Conservation (phyloP, 2,888 invertebrate species). For the Stenichneumon culpator region DNA sequence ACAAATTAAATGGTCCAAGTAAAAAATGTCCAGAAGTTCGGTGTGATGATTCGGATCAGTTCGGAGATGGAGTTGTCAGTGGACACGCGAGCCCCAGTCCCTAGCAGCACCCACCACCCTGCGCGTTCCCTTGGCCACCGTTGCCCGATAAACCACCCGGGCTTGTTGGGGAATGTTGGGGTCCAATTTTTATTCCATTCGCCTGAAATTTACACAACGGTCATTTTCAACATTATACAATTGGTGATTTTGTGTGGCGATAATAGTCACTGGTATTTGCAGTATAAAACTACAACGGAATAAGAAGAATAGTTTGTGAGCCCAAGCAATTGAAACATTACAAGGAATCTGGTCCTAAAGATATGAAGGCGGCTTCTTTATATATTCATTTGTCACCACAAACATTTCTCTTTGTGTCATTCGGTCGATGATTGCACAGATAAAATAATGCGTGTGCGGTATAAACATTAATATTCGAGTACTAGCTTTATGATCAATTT, state of each 20-base stretch:
- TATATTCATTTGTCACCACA: no score
- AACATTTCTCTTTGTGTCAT: no score
- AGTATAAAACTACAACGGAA: neutral
- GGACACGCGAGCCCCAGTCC: slow-evolving; percentile 83
- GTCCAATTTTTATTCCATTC: slow-evolving; percentile 99
- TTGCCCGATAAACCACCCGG: slow-evolving; percentile 91
- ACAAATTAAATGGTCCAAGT: slow-evolving; percentile 47
- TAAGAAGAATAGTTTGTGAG: neutral
- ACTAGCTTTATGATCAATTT: no score
- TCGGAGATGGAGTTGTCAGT: slow-evolving; percentile 81
- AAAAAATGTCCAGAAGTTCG: slow-evolving; percentile 64
- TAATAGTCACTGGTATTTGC: slow-evolving; percentile 22
- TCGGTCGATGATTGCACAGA: no score
- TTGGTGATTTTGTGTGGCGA: neutral
- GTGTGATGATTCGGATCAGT: slow-evolving; percentile 80
- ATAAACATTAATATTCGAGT: no score
- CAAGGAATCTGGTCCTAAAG: neutral
- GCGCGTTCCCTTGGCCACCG: slow-evolving; percentile 92
- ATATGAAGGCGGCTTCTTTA: neutral
- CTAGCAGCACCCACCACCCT: slow-evolving; percentile 97
- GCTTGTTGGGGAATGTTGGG: slow-evolving; percentile 97
- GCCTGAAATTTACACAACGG: slow-evolving; percentile 89
- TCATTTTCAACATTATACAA: neutral
- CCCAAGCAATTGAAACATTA: neutral
- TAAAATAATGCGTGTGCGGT: no score